Percentiles rank a stretch among this genome's conserved stretches.
Conservation (phyloP, 2,113 vertebrate genomes). For the Bungarus multicinctus region DNA sequence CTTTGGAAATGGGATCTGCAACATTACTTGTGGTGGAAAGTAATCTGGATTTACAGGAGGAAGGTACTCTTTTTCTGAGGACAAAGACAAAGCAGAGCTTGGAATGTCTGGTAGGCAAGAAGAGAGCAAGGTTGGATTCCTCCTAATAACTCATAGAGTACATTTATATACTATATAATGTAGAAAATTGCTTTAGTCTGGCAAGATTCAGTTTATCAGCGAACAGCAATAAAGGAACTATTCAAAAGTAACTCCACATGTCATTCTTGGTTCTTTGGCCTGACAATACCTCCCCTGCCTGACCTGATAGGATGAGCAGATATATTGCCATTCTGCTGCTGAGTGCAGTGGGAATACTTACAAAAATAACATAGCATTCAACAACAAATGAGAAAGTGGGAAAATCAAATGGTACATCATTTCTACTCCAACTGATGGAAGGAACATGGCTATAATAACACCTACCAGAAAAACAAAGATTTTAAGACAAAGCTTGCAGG, state of each 20-base stretch:
- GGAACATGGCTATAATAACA: slow-evolving; percentile 24
- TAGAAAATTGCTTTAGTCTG: not conserved
- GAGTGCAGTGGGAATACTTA: slow-evolving; percentile 18
- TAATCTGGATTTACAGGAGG: not conserved
- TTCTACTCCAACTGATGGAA: slow-evolving; percentile 2
- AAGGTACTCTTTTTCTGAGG: not conserved
- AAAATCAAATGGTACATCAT: slow-evolving; percentile 6
- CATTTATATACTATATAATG: not conserved
- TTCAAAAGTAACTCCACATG: not conserved
- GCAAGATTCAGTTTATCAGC: not conserved
- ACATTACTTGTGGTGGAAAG: not conserved
- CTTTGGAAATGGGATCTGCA: not conserved
- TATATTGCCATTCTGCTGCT: not conserved
- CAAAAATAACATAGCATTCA: slow-evolving; percentile 42
- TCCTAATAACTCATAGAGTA: not conserved
- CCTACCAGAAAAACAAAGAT: not conserved
- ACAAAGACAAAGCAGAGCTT: not conserved
- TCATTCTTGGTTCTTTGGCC: not conserved
- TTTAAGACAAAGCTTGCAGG: slow-evolving; percentile 14
- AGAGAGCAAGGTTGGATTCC: not conserved
- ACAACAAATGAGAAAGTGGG: slow-evolving; percentile 39
- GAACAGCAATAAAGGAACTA: not conserved
- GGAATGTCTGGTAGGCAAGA: not conserved
- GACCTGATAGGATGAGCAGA: not conserved
- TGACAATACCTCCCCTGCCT: not conserved